Conservation (phyloP, 2,888 invertebrate genomes). For the Nomada flava region DNA sequence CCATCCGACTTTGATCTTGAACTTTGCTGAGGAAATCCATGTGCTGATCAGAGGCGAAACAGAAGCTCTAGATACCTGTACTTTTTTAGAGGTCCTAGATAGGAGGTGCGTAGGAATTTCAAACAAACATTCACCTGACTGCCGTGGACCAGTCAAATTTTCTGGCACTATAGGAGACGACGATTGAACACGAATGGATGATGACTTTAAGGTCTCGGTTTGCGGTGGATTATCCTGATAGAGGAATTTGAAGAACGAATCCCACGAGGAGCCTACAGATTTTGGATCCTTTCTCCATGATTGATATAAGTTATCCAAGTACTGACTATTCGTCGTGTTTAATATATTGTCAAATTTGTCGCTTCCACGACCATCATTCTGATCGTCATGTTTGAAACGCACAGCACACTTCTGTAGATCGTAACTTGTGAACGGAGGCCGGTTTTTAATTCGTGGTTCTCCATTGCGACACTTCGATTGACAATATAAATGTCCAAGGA, state of each 20-base stretch:
- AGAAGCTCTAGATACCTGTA: too few species aligned
- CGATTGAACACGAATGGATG: constrained; percentile 20
- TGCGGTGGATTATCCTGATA: background rate
- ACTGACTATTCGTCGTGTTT: constrained; percentile 74
- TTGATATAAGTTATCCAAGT: constrained; percentile 78
- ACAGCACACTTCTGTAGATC: background rate
- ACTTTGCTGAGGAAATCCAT: constrained; percentile 37
- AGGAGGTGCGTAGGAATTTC: background rate
- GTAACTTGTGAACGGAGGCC: background rate
- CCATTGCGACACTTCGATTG: background rate
- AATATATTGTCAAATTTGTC: constrained; percentile 66
- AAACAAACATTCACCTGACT: background rate
- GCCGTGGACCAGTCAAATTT: background rate
- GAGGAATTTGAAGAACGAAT: constrained; percentile 71
- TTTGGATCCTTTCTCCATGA: constrained; percentile 74
- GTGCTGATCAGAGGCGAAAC: constrained; percentile 13
- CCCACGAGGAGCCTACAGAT: constrained; percentile 76
- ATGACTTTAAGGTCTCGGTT: rapidly evolving
- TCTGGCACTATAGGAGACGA: background rate
- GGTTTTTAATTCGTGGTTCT: too few species aligned
- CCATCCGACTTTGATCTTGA: constrained; percentile 53
- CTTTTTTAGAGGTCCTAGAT: background rate
- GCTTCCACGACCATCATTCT: background rate
- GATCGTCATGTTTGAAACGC: constrained; percentile 36
- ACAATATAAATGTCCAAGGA: background rate